A percentile compares a stretch with the other conserved stretches of the same genome.
Evolutionary conservation across 2,113 vertebrate species (phyloP).

Genomic region (Thryonomys swinderianus): DNA sequence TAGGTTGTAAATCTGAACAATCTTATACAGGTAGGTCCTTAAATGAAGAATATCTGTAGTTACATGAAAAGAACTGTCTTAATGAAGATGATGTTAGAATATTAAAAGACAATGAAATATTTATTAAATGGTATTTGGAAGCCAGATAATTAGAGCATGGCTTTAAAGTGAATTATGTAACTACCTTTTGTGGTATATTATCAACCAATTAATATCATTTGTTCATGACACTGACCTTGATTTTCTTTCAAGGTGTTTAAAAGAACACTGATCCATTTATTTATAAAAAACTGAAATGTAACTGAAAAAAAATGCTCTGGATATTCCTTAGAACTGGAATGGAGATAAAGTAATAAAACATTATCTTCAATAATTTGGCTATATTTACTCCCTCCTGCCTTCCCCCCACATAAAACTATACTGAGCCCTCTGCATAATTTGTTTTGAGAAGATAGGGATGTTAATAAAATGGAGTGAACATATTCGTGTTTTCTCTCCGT

Average conservation of each 20-base stretch:
- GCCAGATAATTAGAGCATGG: neutral
- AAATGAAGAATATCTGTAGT: neutral
- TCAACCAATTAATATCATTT: neutral
- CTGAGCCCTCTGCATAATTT: neutral
- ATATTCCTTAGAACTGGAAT: neutral
- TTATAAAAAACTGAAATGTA: neutral
- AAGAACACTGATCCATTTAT: neutral
- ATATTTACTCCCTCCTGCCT: neutral
- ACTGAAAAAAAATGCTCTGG: neutral
- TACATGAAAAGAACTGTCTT: neutral
- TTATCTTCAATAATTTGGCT: neutral
- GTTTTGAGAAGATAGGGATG: neutral
- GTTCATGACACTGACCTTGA: neutral
- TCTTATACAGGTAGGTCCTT: neutral
- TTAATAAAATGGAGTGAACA: neutral
- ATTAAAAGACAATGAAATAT: neutral
- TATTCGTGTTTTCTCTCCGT: neutral
- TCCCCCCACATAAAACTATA: neutral
- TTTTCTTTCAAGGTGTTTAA: conserved; percentile 6
- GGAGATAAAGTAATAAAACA: neutral
- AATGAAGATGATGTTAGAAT: neutral
- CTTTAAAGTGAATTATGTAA: neutral
- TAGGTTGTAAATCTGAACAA: neutral
- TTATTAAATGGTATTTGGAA: neutral
- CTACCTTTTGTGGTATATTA: neutral